Percentiles rank a stretch among this genome's conserved stretches.
phyloP scores from a whole-genome alignment of 1,140 invertebrate species.

The Lethocerus indicus region DNA sequence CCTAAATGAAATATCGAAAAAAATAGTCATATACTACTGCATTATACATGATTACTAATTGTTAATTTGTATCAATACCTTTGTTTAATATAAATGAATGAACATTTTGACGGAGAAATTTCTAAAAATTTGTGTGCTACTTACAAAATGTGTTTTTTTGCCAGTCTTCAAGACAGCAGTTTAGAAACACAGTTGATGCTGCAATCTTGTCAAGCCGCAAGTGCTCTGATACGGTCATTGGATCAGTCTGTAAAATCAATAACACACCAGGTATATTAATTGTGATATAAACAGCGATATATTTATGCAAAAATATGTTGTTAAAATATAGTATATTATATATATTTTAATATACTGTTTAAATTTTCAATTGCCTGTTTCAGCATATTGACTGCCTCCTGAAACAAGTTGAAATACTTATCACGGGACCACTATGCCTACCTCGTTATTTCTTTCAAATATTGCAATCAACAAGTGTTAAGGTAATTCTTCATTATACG shows the following conservation, averaged over 20 bases:
- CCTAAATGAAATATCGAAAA: no score
- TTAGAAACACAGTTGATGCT: slow-evolving; percentile 33
- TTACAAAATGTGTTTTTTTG: slow-evolving; percentile 10
- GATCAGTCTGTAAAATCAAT: slow-evolving; percentile 16
- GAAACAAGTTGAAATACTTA: slow-evolving; percentile 43
- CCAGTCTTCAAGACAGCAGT: slow-evolving; percentile 22
- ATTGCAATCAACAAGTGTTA: slow-evolving; percentile 55
- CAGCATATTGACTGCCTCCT: slow-evolving; percentile 54
- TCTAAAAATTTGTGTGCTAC: no score
- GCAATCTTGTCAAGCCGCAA: slow-evolving; percentile 30
- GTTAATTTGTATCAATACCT: no score
- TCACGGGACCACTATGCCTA: slow-evolving; percentile 46
- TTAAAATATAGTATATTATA: slow-evolving; percentile 1
- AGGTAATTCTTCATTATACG: slow-evolving; percentile 16
- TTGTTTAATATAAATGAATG: no score
- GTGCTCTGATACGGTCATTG: slow-evolving; percentile 25
- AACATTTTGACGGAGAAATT: no score
- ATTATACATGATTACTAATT: no score
- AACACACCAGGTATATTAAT: slow-evolving; percentile 17
- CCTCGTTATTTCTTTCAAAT: slow-evolving; percentile 81
- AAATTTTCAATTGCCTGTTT: slow-evolving; percentile 17
- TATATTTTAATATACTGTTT: background rate
- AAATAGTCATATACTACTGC: no score
- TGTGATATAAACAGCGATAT: no score
- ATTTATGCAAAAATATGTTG: background rate